These are phyloP conservation scores for Eutolmus rufibarbis DNA, from an alignment of 2,888 invertebrate genomes.

Conservation along the genomic window DNA sequence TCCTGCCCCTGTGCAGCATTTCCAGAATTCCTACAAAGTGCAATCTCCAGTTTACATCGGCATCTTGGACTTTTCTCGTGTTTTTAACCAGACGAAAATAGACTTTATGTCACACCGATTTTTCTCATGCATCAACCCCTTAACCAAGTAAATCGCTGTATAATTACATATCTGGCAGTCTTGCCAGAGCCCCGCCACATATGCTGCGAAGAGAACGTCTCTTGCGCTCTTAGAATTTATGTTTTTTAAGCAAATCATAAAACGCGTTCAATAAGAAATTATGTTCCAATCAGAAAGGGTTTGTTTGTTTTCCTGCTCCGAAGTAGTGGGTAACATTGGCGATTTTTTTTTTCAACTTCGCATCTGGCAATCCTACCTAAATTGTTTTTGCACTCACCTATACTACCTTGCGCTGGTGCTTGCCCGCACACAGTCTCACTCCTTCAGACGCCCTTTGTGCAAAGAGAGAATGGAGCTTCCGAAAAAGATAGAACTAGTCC, in stretches of 20 bases:
- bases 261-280: neutral
- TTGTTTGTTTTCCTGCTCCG: neutral
- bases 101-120: neutral
- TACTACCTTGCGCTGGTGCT: neutral
- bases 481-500: slow-evolving; percentile 35
- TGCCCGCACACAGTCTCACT: neutral
- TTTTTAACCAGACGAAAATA: neutral
- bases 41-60: neutral
- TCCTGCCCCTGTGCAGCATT: neutral
- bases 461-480: neutral
- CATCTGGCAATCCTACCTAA: neutral
- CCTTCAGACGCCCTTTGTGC: neutral
- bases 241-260: neutral
- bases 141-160: neutral
- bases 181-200: neutral
- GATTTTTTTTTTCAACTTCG: neutral
- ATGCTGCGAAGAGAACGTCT: neutral
- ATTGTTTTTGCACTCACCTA: slow-evolving; percentile 2
- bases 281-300: neutral
- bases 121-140: neutral
- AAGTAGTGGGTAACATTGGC: neutral
- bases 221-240: neutral
- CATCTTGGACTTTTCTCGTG: neutral
- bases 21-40: neutral
- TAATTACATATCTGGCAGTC: neutral